Base-by-base conservation (phyloP, 1,140 invertebrate genomes). In the Yoshiicerus persimilis region DNA sequence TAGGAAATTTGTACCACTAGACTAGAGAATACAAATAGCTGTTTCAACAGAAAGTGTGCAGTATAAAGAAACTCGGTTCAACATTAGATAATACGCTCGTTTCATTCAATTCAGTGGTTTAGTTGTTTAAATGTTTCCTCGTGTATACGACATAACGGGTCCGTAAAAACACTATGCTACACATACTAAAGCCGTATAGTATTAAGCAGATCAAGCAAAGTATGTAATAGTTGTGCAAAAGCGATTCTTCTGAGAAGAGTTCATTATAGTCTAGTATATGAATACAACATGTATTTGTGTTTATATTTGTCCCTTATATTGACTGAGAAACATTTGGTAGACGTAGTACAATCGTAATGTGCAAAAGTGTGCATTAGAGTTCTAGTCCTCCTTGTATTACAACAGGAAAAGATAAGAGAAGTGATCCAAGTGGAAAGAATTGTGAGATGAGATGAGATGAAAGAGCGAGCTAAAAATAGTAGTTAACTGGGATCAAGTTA, bases 381-480 rank as follows among this genome's bases (percentile, higher is more conserved):
- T 38, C 30, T 32, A 34, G 75, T 38, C 38, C 64, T 38, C 36
- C 27, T 38, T 80, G 75, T 32, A 80, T 36, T 80, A 38, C 25
- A 80, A 80, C 30, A 80, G 32, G 30, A 80, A 23, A n/a, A 80
- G 75, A 80, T 80, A 80, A 80, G 75, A 80, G 30, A 80, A 80
- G 32, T 32, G 75, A 80, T 80, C 75, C 75, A 80, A 80, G 75
- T 80, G 75, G 75, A 80, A 80, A 34, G 75, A 80, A 80, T 80
- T 80, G 75, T 80, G 75, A 80, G 75, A 80, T 80, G 75, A 70
- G 64, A 70, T 70, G 64, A 34, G 75, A 80, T 80, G 75, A 80
- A 80, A 80, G 75, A 80, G 75, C 23, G 75, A 80, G 75, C 75
- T 80, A 80, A 80, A 80, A 80, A 80, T 80, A 80, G 75, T 80